These are phyloP conservation scores for Vanessa tameamea DNA, from an alignment of 1,140 invertebrate genomes.

Conservation along the genomic window DNA sequence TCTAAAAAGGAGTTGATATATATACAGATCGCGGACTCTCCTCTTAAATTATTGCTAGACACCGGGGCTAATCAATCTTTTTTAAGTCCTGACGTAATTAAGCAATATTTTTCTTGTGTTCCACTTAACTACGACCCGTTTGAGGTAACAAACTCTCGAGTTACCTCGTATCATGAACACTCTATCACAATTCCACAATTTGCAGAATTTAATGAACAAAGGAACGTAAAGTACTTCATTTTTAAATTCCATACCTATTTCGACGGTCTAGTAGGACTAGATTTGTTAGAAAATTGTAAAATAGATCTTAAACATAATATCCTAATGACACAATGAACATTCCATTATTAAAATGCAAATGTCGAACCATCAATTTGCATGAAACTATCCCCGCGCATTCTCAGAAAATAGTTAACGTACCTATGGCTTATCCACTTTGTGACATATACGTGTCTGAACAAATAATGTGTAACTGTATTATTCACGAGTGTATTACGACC, in stretches of 20 bases:
- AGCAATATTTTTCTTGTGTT: slow-evolving; percentile 33
- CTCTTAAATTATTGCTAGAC: slow-evolving; percentile 32
- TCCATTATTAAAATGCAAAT: too few species aligned
- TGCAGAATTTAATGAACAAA: slow-evolving; percentile 36
- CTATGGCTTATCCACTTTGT: too few species aligned
- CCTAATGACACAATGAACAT: slow-evolving; percentile 31
- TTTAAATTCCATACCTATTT: slow-evolving; percentile 45
- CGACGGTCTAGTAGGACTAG: slow-evolving; percentile 42
- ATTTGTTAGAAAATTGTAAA: slow-evolving; percentile 37
- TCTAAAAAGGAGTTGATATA: slow-evolving; percentile 35
- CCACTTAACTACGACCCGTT: slow-evolving; percentile 38
- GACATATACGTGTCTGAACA: too few species aligned
- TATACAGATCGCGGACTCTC: slow-evolving; percentile 33
- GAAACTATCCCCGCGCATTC: too few species aligned
- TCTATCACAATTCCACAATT: slow-evolving; percentile 41
- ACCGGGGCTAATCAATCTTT: slow-evolving; percentile 40
- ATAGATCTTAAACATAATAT: slow-evolving; percentile 42
- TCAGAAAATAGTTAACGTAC: too few species aligned
- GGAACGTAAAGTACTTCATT: slow-evolving; percentile 38
- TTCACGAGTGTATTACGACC: too few species aligned
- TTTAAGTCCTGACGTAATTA: slow-evolving; percentile 37
- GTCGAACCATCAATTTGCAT: too few species aligned
- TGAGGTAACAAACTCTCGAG: slow-evolving; percentile 43
- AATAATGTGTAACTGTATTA: too few species aligned
- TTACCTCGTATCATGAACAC: slow-evolving; percentile 37